These are phyloP conservation scores for Drosophila mayaguana DNA, from an alignment of 2,888 invertebrate genomes.

Conservation along the genomic window DNA sequence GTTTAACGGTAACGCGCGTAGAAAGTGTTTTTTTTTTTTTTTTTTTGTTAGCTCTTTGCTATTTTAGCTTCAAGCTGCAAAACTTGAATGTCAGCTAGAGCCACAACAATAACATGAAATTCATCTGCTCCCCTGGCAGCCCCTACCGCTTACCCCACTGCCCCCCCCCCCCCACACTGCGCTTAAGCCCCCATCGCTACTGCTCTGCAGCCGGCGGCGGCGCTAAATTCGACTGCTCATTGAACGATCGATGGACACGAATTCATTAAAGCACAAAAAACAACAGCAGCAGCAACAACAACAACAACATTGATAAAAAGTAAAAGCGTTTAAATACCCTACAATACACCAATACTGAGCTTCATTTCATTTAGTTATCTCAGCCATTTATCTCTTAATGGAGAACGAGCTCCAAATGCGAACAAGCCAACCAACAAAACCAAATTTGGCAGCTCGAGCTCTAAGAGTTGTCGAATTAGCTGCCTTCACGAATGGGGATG, in stretches of 20 bases:
- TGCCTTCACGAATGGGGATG: background rate
- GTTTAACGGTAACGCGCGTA: slow-evolving; percentile 81
- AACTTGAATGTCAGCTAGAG: slow-evolving; percentile 68
- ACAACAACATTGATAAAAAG: slow-evolving; percentile 6
- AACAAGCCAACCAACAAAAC: background rate
- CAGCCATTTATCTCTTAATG: background rate
- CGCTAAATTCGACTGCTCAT: slow-evolving; percentile 42
- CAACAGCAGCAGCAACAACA: background rate
- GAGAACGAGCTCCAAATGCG: background rate
- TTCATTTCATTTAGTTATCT: background rate
- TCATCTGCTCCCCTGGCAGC: slow-evolving; percentile 6
- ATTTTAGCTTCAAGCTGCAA: slow-evolving; percentile 50
- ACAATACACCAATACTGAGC: background rate
- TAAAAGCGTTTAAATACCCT: slow-evolving; percentile 10
- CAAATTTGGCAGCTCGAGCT: background rate
- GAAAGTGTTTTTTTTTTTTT: slow-evolving; percentile 70
- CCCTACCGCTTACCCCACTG: background rate
- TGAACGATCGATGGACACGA: slow-evolving; percentile 58
- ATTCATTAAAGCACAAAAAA: slow-evolving; percentile 26
- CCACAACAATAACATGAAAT: slow-evolving; percentile 30
- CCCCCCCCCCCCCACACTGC: background rate
- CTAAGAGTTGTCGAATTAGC: background rate
- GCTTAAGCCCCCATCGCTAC: background rate
- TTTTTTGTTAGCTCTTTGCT: slow-evolving; percentile 14
- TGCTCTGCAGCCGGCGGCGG: slow-evolving; percentile 10